Percentiles rank a stretch among this genome's conserved stretches.
phyloP scores from a whole-genome alignment of 2,113 vertebrate genomes.

The Abramis brama region DNA sequence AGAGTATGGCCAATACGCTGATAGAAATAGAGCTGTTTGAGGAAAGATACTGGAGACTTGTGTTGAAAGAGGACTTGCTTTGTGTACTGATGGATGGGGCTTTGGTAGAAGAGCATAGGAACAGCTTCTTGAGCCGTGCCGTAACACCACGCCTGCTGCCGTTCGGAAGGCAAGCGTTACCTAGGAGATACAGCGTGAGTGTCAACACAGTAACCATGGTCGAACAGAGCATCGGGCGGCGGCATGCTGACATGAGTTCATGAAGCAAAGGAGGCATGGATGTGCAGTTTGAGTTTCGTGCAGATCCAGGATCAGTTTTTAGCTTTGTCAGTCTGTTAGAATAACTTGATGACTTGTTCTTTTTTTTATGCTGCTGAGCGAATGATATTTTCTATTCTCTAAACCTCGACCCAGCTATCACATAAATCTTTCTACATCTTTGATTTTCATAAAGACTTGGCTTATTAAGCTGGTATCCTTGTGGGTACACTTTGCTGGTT shows the following conservation, averaged over 20 bases:
- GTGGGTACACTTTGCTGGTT: background rate
- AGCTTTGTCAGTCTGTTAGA: background rate
- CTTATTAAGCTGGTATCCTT: background rate
- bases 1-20: background rate
- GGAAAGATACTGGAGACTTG: background rate
- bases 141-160: conserved; percentile 86
- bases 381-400: background rate
- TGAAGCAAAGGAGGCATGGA: conserved; percentile 11
- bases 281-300: background rate
- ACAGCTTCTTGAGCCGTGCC: conserved; percentile 92
- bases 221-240: conserved; percentile 64
- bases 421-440: background rate
- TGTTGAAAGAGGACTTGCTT: conserved; percentile 85
- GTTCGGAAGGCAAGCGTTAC: conserved; percentile 86
- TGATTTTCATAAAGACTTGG: conserved; percentile 1
- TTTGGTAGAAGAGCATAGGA: conserved; percentile 88
- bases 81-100: conserved; percentile 84
- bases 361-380: background rate
- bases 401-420: background rate
- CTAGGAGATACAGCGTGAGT: conserved; percentile 85
- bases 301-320: conserved; percentile 2
- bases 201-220: conserved; percentile 52
- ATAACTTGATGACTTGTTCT: background rate
- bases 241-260: conserved; percentile 49
- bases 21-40: background rate